phyloP scores from a whole-genome alignment of 2,113 vertebrate genomes.

The Reinhardtius hippoglossoides region DNA sequence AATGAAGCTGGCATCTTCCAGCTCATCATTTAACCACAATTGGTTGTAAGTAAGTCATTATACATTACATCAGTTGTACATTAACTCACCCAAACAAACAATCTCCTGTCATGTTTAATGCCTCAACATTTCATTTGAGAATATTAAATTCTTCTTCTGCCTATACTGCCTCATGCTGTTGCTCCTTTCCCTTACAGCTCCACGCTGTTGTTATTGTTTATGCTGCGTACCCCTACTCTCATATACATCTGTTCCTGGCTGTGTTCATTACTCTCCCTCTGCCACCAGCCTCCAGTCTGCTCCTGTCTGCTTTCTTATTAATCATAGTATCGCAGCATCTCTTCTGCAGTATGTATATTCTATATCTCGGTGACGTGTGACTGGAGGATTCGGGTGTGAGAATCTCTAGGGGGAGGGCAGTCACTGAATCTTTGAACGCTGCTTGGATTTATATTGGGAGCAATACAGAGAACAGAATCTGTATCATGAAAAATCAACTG shows the following conservation, averaged over 20 bases:
- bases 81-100: background rate
- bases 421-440: constrained; percentile 16
- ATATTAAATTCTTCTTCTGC: background rate
- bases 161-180: background rate
- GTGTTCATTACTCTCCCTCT: constrained; percentile 12
- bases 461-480: constrained; percentile 9
- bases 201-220: constrained; percentile 1
- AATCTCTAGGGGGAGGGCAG: constrained; percentile 11
- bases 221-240: background rate
- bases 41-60: too few relatives aligned
- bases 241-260: background rate
- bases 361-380: constrained; percentile 32
- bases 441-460: constrained; percentile 19
- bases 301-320: constrained; percentile 32
- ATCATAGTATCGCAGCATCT: constrained; percentile 16
- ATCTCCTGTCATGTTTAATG: background rate
- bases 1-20: too few relatives aligned
- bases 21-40: too few relatives aligned
- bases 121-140: background rate
- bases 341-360: constrained; percentile 39
- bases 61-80: background rate
- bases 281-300: constrained; percentile 1
- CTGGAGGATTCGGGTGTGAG: constrained; percentile 19
- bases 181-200: background rate
- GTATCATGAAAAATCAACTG: background rate